phyloP scores from a whole-genome alignment of 2,113 vertebrate genomes.

The Indicator indicator region DNA sequence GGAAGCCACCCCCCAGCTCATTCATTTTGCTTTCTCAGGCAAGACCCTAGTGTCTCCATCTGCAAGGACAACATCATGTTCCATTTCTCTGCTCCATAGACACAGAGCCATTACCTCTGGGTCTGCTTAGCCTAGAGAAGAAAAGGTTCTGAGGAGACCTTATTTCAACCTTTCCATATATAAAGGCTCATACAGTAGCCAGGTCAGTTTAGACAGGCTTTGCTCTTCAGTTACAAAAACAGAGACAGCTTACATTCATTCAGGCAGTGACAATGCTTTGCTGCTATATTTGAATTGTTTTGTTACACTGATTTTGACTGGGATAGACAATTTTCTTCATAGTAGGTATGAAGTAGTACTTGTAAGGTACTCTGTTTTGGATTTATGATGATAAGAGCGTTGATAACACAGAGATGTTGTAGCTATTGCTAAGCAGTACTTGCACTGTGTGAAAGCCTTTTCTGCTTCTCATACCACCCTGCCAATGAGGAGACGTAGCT shows the following conservation, averaged over 20 bases:
- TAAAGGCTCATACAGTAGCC: neutral
- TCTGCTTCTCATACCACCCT: neutral
- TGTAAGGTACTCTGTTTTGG: neutral
- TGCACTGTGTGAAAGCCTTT: accelerated
- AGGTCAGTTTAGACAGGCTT: neutral
- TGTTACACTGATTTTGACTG: neutral
- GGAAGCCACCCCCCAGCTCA: accelerated
- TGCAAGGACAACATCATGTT: neutral
- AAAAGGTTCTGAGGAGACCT: too few relatives aligned
- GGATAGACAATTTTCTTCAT: neutral
- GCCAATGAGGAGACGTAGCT: accelerated
- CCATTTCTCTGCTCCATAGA: neutral
- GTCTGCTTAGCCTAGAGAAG: too few relatives aligned
- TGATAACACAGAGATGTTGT: neutral
- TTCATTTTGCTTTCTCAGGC: neutral
- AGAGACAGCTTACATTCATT: neutral
- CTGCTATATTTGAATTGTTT: neutral
- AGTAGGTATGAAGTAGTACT: neutral
- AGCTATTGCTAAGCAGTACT: neutral
- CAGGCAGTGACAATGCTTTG: neutral
- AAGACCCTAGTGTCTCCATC: neutral
- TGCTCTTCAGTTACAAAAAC: neutral
- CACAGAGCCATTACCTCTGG: neutral
- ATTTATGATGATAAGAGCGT: neutral
- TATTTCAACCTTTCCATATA: too few relatives aligned